Evolutionary conservation across 2,888 invertebrate species (phyloP).

Genomic region (Polydrusus tereticollis): DNA sequence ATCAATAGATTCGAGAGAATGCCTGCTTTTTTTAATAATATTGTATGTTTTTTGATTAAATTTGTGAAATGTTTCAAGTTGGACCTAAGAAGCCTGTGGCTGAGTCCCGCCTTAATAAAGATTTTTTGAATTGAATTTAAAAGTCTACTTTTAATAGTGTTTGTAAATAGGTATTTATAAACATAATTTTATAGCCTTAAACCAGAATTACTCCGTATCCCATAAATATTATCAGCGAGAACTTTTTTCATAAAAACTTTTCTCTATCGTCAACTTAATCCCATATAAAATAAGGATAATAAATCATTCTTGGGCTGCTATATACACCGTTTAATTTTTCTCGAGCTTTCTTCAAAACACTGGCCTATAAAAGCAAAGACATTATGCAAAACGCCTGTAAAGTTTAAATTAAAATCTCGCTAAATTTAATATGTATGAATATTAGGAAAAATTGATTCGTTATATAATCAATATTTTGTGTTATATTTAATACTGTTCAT

Average conservation of each 20-base stretch:
- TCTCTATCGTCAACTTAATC: conserved; percentile 7
- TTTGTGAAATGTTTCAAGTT: no score
- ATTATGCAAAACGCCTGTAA: conserved; percentile 12
- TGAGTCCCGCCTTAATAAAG: no score
- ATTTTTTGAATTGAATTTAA: no score
- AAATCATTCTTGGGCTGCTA: not conserved
- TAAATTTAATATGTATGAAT: not conserved
- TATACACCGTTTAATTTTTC: not conserved
- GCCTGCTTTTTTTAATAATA: no score
- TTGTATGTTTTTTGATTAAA: no score
- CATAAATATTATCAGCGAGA: not conserved
- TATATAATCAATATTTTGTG: conserved; percentile 13
- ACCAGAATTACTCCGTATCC: not conserved
- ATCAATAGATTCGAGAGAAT: no score
- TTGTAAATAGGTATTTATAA: no score
- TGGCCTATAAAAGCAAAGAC: not conserved
- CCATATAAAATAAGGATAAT: conserved; percentile 1
- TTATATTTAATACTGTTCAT: no score
- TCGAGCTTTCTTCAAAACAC: not conserved
- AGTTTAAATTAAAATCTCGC: conserved; percentile 21
- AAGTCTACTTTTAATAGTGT: no score
- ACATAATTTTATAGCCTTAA: not conserved
- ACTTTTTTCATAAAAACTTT: conserved; percentile 4
- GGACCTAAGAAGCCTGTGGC: no score
- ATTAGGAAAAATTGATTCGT: conserved; percentile 6